These are phyloP conservation scores for Dicycla oo DNA, from an alignment of 2,888 invertebrate genomes.

Conservation along the genomic window DNA sequence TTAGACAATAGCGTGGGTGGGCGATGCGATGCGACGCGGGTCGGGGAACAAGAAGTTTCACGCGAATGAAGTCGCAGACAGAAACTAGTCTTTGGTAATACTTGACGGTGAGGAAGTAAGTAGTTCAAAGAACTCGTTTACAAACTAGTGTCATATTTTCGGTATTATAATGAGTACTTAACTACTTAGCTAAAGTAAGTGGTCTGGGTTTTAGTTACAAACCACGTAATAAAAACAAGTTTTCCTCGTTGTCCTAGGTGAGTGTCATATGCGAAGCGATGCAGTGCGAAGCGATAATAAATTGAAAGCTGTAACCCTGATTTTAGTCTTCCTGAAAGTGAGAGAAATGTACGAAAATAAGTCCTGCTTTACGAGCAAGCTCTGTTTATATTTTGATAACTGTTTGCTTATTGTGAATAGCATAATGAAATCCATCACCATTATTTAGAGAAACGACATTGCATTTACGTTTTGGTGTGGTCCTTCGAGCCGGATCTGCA, in stretches of 20 bases:
- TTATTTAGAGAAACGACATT: not conserved
- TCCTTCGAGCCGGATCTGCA: not conserved
- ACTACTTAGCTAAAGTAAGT: not conserved
- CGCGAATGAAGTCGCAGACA: not conserved
- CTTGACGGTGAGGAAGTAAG: not conserved
- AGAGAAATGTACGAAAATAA: not conserved
- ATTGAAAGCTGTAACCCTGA: not conserved
- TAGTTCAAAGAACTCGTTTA: constrained; percentile 23
- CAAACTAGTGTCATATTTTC: constrained; percentile 1
- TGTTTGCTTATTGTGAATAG: not conserved
- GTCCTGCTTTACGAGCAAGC: not conserved
- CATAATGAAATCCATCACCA: not conserved
- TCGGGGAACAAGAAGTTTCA: not conserved
- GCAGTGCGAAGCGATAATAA: not conserved
- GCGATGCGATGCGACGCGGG: not conserved
- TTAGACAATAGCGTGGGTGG: not conserved
- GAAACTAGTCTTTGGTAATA: not conserved
- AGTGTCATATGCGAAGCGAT: not conserved
- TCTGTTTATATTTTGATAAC: not conserved
- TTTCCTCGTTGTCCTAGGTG: not conserved
- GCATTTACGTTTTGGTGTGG: not conserved
- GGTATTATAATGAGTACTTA: not conserved
- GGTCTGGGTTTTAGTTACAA: not conserved
- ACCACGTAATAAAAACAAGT: too few species aligned
- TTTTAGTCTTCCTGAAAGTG: not conserved